Base-by-base conservation (phyloP, 2,113 vertebrate species). In the Corynorhinus townsendii region DNA sequence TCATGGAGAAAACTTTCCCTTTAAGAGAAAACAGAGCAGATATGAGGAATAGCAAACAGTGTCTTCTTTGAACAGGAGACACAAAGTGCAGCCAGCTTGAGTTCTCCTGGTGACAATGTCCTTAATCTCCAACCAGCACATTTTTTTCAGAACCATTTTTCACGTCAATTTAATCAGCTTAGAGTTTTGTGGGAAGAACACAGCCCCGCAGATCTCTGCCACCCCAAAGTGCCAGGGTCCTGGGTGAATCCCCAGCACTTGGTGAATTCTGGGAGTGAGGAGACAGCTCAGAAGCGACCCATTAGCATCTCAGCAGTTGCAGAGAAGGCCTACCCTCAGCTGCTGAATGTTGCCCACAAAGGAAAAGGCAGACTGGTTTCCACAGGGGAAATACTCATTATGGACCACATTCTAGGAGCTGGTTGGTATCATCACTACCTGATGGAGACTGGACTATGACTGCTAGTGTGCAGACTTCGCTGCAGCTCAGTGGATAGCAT, bases 1-100 rank as follows among this genome's bases (percentile, higher is more conserved):
- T 99, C 87, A 99, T 66, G 1, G 98, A 97, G 76, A 99, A 99
- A 66, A 99, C 98, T 96, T 99, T 99, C 38, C 99, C 99, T 99
- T 94, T 24, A 89, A 92, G 6, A 97, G 35, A 96, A 64, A 43
- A 10, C 40, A 95, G 93, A 93, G 89, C 7, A 88, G 33, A 22
- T 77, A 45, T 45, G 56, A 88, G 45, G 45, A 83, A 40, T 22
- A 76, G 40, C 20, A 43, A 62, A 40, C 0, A 79, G 26, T 35
- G 66, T 33, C 69, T 87, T 89, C 77, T 87, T 30, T 45, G 89
- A 82, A 82, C 33, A 73, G 1, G 56, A 52, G 19, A 54, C 30
- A 73, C 81, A 66, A 77, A 90, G 66, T 3, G 45, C 11, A n/a
- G 47, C 1, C 4, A 43, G 43, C 33, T 52, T 43, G 73, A 54